phyloP scores from a whole-genome alignment of 2,888 invertebrate genomes.

The Ctena decussata region DNA sequence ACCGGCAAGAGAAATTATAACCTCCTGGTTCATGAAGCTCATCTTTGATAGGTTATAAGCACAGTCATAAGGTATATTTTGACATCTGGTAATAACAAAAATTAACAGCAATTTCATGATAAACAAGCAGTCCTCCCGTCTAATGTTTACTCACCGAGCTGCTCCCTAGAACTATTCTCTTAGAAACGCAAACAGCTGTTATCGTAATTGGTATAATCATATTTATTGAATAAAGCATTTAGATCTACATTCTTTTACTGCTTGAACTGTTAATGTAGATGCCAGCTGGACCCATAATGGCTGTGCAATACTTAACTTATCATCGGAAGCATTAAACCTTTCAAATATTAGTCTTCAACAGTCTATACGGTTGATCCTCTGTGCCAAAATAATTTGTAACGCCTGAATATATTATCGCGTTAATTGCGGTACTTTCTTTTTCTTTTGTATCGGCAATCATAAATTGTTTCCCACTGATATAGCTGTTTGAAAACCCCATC shows the following conservation, averaged over 20 bases:
- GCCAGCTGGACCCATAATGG: neutral
- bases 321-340: neutral
- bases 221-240: neutral
- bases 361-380: no score
- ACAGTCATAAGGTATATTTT: no score
- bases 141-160: neutral
- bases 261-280: neutral
- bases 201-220: neutral
- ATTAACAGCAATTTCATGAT: neutral
- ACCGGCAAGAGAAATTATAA: no score
- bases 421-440: no score
- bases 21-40: no score
- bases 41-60: no score
- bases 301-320: neutral
- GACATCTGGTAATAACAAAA: neutral
- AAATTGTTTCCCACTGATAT: no score
- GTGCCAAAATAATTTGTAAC: no score
- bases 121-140: neutral
- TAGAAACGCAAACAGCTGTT: slow-evolving; percentile 2
- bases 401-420: no score
- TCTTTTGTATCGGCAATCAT: no score
- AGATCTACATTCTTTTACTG: slow-evolving; percentile 8
- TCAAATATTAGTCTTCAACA: no score
- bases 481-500: no score
- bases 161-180: neutral